phyloP scores from a whole-genome alignment of 2,888 invertebrate genomes.

The Anthrax anthrax region DNA sequence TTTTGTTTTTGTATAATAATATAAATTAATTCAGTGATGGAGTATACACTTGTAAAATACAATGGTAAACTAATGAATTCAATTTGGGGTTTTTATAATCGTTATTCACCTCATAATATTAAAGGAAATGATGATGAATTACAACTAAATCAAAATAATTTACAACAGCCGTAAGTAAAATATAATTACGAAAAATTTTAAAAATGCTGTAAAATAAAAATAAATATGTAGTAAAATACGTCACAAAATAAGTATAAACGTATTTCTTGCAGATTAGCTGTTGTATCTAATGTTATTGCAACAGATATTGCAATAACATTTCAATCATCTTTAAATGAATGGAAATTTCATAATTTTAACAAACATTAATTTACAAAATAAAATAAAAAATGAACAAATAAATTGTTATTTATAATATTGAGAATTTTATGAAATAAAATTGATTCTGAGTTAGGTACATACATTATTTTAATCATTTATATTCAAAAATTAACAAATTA shows the following conservation, averaged over 20 bases:
- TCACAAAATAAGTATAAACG: too few relatives aligned
- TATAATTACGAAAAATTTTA: background rate
- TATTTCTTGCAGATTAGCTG: background rate
- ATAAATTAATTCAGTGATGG: slow-evolving; percentile 39
- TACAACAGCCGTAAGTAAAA: slow-evolving; percentile 23
- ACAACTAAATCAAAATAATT: slow-evolving; percentile 7
- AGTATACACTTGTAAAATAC: slow-evolving; percentile 58
- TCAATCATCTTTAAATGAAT: background rate
- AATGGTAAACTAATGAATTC: slow-evolving; percentile 81
- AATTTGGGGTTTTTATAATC: slow-evolving; percentile 83
- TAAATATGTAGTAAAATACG: too few relatives aligned
- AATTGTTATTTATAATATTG: too few relatives aligned
- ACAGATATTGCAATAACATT: background rate
- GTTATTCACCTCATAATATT: slow-evolving; percentile 76
- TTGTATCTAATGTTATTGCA: background rate
- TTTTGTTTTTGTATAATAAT: background rate
- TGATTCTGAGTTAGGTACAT: too few relatives aligned
- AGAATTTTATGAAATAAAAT: too few relatives aligned
- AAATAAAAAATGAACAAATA: too few relatives aligned
- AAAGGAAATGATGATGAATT: slow-evolving; percentile 53
- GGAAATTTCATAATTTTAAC: background rate
- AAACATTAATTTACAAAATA: too few relatives aligned
- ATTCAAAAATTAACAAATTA: too few relatives aligned
- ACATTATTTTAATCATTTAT: too few relatives aligned
- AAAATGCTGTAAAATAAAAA: too few relatives aligned